Percentiles rank a stretch among this genome's conserved stretches.
phyloP scores from a whole-genome alignment of 2,888 invertebrate species.

The Uloborus plumipes region DNA sequence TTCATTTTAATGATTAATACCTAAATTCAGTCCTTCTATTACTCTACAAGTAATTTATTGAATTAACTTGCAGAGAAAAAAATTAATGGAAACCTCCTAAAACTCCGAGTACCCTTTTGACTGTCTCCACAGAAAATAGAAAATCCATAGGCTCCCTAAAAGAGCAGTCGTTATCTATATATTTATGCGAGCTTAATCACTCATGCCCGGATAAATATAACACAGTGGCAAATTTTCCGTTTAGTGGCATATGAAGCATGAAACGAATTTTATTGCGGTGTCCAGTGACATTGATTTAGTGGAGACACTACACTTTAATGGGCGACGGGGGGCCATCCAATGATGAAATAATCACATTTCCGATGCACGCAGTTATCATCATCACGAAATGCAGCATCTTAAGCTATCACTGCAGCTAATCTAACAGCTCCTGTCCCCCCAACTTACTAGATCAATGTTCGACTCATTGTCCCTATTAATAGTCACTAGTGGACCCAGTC shows the following conservation, averaged over 20 bases:
- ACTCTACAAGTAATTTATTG: too few species aligned
- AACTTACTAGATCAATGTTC: conserved; percentile 36
- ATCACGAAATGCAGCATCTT: conserved; percentile 46
- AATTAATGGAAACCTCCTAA: too few species aligned
- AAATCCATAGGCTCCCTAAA: too few species aligned
- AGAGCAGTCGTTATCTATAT: neutral
- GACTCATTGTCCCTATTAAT: conserved; percentile 56
- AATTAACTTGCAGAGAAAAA: too few species aligned
- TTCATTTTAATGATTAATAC: too few species aligned
- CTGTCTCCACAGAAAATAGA: too few species aligned
- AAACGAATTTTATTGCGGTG: conserved; percentile 55
- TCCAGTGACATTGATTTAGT: conserved; percentile 50
- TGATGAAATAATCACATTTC: conserved; percentile 61
- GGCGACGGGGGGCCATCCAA: conserved; percentile 30
- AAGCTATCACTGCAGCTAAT: conserved; percentile 50
- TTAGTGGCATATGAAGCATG: conserved; percentile 45
- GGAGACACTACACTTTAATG: conserved; percentile 56
- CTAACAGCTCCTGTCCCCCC: conserved; percentile 23
- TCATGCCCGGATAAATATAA: conserved; percentile 30
- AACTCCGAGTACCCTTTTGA: too few species aligned
- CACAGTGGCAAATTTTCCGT: conserved; percentile 23
- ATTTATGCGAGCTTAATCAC: conserved; percentile 44
- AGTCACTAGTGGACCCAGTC: conserved; percentile 41
- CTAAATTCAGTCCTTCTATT: too few species aligned
- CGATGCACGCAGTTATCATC: conserved; percentile 59